These are phyloP conservation scores for Bradypodion pumilum DNA, from an alignment of 2,797 vertebrate species.

Conservation along the genomic window DNA sequence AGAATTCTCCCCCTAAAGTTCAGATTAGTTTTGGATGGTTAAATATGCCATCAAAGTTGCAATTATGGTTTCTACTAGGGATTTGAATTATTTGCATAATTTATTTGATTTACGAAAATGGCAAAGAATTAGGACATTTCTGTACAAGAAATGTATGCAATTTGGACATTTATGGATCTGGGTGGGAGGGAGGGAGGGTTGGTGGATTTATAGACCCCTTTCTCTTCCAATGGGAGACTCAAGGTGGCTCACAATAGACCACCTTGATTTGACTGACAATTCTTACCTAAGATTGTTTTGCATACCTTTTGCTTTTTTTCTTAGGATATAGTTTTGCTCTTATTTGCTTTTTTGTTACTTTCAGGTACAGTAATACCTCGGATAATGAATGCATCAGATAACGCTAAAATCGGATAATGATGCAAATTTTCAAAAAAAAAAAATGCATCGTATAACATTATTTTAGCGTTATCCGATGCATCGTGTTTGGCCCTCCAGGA, in stretches of 20 bases:
- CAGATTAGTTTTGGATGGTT: not conserved
- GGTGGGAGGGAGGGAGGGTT: too few species aligned
- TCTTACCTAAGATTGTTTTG: not conserved
- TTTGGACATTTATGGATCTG: not conserved
- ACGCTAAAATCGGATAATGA: too few species aligned
- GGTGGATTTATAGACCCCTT: too few species aligned
- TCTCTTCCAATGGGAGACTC: too few species aligned
- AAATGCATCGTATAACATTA: too few species aligned
- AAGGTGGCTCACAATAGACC: too few species aligned
- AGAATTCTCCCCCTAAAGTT: not conserved
- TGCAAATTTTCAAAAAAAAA: too few species aligned
- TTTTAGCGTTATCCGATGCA: too few species aligned
- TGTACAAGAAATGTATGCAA: not conserved
- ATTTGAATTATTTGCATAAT: not conserved
- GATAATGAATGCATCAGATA: too few species aligned
- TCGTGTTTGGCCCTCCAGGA: too few species aligned
- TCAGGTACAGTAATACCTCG: too few species aligned
- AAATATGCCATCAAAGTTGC: not conserved
- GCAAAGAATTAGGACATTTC: not conserved
- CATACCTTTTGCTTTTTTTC: constrained; percentile 15
- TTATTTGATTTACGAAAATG: not conserved
- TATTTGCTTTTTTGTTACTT: not conserved
- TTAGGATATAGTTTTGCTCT: not conserved
- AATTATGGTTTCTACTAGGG: not conserved
- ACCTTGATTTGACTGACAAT: not conserved